These are phyloP conservation scores for Dromiciops gliroides DNA, from an alignment of 2,113 vertebrate species.

Conservation along the genomic window DNA sequence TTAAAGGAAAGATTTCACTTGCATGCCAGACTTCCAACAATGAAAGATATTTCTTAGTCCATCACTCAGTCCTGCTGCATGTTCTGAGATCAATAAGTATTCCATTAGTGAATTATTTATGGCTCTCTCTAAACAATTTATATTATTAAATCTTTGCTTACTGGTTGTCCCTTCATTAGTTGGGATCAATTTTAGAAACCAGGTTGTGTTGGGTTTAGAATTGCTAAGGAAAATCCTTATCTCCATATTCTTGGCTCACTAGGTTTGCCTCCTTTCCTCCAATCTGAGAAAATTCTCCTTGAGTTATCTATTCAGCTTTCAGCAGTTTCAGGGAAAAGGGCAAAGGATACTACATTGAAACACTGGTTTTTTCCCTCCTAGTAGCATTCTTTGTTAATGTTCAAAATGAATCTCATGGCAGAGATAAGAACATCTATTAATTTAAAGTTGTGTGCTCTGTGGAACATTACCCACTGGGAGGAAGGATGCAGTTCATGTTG, in stretches of 20 bases:
- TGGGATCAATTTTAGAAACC: slow-evolving; percentile 56
- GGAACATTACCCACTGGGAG: neutral
- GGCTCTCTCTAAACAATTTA: slow-evolving; percentile 57
- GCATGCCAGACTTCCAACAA: slow-evolving; percentile 17
- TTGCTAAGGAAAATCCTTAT: slow-evolving; percentile 14
- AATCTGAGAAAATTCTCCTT: neutral
- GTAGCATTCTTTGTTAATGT: neutral
- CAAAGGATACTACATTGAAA: neutral
- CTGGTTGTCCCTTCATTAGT: slow-evolving; percentile 63
- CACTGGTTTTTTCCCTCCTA: neutral
- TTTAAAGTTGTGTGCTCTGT: neutral
- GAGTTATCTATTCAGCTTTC: neutral
- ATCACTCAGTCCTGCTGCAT: slow-evolving; percentile 50
- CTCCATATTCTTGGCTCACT: neutral
- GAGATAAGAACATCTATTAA: neutral
- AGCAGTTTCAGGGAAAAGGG: neutral
- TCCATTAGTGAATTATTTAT: slow-evolving; percentile 70
- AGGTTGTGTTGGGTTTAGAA: slow-evolving; percentile 45
- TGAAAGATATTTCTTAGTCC: slow-evolving; percentile 40
- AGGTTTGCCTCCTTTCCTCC: neutral
- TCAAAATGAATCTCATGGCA: neutral
- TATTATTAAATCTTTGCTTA: slow-evolving; percentile 70
- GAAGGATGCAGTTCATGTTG: neutral
- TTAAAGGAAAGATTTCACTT: neutral
- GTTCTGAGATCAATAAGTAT: slow-evolving; percentile 67